Percentiles rank a stretch among this genome's conserved stretches.
phyloP scores from a whole-genome alignment of 2,888 invertebrate species.

The Clusia tigrina region DNA sequence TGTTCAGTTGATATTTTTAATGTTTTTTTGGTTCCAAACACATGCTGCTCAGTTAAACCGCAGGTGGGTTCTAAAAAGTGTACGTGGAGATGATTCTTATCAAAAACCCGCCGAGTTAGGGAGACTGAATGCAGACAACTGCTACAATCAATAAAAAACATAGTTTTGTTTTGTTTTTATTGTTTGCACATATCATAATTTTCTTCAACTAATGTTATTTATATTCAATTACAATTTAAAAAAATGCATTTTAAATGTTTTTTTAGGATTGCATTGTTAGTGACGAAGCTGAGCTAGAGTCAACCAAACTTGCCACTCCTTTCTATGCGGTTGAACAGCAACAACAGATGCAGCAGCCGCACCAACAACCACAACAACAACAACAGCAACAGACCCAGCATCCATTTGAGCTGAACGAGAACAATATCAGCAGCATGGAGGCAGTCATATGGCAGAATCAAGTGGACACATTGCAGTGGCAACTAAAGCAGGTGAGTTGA shows the following conservation, averaged over 20 bases:
- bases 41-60: too few relatives aligned
- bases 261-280: conserved; percentile 38
- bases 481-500: conserved; percentile 72
- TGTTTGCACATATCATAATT: background rate
- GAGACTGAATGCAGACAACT: too few relatives aligned
- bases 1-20: too few relatives aligned
- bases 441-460: conserved; percentile 71
- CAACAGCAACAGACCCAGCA: conserved; percentile 40
- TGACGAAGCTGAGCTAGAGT: conserved; percentile 29
- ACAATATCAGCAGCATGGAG: conserved; percentile 64
- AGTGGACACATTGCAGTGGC: conserved; percentile 75
- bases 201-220: too few relatives aligned
- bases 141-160: too few relatives aligned
- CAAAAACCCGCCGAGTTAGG: too few relatives aligned
- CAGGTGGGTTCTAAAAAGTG: too few relatives aligned
- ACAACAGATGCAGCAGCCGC: conserved; percentile 25
- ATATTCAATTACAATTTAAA: too few relatives aligned
- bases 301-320: conserved; percentile 28
- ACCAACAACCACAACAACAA: too few relatives aligned
- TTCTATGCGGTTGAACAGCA: conserved; percentile 29
- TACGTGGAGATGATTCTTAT: too few relatives aligned
- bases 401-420: conserved; percentile 25
- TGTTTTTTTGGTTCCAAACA: too few relatives aligned
- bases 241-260: conserved; percentile 13
- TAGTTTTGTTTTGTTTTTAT: too few relatives aligned